Conservation (phyloP, 2,113 vertebrate genomes). For the Ranitomeya imitator region DNA sequence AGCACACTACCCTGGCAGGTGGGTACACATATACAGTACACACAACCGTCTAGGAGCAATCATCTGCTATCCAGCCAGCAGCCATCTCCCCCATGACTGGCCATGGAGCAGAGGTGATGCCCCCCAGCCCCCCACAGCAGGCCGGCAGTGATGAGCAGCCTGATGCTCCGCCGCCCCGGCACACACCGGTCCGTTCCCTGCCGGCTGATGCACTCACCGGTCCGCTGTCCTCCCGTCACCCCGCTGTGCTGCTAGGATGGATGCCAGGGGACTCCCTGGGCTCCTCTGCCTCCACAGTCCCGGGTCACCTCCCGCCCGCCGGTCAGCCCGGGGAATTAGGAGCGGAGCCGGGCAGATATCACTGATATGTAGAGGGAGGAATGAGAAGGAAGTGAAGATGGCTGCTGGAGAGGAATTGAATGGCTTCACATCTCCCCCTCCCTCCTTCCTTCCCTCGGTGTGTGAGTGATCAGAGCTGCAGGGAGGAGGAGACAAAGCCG, state of each 20-base stretch:
- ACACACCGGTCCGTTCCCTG: neutral
- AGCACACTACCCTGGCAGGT: neutral
- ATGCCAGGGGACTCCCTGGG: neutral
- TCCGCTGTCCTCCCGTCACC: neutral
- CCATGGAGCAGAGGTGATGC: neutral
- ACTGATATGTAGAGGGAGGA: neutral
- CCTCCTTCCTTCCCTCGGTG: slow-evolving; percentile 21
- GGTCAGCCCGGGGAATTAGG: neutral
- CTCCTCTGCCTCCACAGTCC: neutral
- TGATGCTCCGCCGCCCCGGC: neutral
- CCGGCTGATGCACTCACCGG: neutral
- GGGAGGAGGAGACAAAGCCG: slow-evolving; percentile 50
- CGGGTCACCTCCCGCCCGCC: neutral
- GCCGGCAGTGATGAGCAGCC: neutral
- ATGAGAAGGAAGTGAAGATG: slow-evolving; percentile 55
- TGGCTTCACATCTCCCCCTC: slow-evolving; percentile 50
- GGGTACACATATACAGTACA: neutral
- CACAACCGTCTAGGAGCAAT: neutral
- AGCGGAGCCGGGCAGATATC: neutral
- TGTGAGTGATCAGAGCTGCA: slow-evolving; percentile 40
- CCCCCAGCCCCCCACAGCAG: neutral
- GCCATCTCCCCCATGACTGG: no score
- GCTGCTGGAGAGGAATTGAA: slow-evolving; percentile 53
- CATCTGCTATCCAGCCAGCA: no score
- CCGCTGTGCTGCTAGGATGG: neutral